Percentiles rank a stretch among this genome's conserved stretches.
phyloP scores from a whole-genome alignment of 2,888 invertebrate species.

The Erebia ligea region DNA sequence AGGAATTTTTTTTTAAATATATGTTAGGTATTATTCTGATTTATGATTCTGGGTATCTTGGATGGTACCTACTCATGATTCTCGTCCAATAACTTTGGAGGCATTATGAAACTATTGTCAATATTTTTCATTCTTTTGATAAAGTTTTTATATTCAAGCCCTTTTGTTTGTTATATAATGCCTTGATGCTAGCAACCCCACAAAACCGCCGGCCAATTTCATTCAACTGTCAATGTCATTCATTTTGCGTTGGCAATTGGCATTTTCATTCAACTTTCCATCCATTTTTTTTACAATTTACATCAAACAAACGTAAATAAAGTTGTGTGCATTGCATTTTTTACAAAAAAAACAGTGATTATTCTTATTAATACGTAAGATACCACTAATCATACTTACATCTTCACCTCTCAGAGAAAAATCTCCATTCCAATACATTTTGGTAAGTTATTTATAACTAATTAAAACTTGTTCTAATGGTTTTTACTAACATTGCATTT shows the following conservation, averaged over 20 bases:
- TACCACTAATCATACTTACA: not conserved
- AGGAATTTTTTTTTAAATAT: too few relatives aligned
- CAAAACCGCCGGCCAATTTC: not conserved
- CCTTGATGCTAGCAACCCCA: not conserved
- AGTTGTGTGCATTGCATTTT: not conserved
- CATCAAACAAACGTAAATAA: slow-evolving; percentile 6
- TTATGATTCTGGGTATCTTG: too few relatives aligned
- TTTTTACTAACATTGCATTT: not conserved
- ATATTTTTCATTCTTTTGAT: too few relatives aligned
- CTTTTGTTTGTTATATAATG: not conserved
- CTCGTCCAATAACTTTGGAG: too few relatives aligned
- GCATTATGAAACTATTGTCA: too few relatives aligned
- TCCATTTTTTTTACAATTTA: not conserved
- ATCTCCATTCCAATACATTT: not conserved
- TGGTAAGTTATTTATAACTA: too few relatives aligned
- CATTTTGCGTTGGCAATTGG: slow-evolving; percentile 19
- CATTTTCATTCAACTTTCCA: slow-evolving; percentile 12
- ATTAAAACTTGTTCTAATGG: not conserved
- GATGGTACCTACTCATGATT: too few relatives aligned
- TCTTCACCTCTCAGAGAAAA: not conserved
- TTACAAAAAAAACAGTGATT: slow-evolving; percentile 7
- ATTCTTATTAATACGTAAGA: not conserved
- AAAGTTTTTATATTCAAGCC: too few relatives aligned
- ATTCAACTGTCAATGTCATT: slow-evolving; percentile 7
- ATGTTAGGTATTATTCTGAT: too few relatives aligned